Conservation (phyloP, 2,113 vertebrate genomes). For the Empidonax alnorum region DNA sequence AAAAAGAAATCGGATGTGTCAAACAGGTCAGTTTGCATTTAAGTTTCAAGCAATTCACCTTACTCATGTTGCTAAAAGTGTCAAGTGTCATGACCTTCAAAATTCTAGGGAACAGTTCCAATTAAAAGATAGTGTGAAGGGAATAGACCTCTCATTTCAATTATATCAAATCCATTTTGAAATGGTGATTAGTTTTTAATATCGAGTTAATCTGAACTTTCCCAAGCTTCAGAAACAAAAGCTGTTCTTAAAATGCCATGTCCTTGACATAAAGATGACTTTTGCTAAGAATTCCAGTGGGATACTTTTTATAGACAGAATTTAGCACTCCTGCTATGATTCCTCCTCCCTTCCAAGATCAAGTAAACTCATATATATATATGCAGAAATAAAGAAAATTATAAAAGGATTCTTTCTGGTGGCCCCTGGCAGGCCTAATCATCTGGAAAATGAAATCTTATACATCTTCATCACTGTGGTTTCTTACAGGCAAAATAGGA, state of each 20-base stretch:
- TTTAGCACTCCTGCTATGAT: neutral
- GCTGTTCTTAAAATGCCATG: neutral
- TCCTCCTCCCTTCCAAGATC: neutral
- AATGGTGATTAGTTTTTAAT: constrained; percentile 26
- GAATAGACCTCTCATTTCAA: neutral
- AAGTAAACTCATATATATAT: neutral
- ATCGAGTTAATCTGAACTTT: neutral
- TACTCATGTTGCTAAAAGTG: neutral
- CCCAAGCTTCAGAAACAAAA: neutral
- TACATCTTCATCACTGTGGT: neutral
- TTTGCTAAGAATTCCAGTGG: neutral
- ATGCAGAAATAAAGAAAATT: constrained; percentile 12
- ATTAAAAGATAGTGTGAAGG: neutral
- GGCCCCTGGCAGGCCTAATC: neutral
- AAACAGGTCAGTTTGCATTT: neutral
- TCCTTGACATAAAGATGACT: constrained; percentile 17
- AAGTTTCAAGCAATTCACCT: neutral
- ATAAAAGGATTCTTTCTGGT: neutral
- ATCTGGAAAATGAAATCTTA: constrained; percentile 57
- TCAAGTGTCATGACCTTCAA: neutral
- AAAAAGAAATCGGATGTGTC: neutral
- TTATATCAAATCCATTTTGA: neutral
- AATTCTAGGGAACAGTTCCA: neutral
- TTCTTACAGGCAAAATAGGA: constrained; percentile 13
- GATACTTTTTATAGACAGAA: neutral